Evolutionary conservation across 2,888 invertebrate genomes (phyloP), one percentile per base, ranked within the genome.

Genomic region (Nemotelus pantherinus): DNA sequence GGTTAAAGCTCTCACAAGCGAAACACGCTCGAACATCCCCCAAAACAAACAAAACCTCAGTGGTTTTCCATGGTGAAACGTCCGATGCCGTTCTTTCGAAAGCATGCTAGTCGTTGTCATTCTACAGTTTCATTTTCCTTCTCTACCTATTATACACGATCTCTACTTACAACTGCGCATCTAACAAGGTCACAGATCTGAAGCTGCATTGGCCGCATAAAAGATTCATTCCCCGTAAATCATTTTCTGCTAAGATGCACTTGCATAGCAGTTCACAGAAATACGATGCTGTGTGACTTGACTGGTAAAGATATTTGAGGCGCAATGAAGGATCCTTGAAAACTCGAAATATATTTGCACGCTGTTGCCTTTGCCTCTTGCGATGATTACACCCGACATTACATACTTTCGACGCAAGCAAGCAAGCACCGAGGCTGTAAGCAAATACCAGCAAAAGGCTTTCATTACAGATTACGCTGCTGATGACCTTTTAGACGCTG

Each of bases 381-480:
- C 57, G 48, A 60, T 74, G 48, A 74, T 63, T 74, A 48, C 60
- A 74, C 55, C 25, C 10, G 57, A 55, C 63, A 63, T 60, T 41
- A 48, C 48, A 9, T 9, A 41, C 25, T 2, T 43, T 7, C 41
- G 2, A 48, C 45, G 63, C 43, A 7, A 50, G 63, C 43, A 7
- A 50, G 63, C 25, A 25, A 25, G 25, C 25, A 25, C 25, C 25
- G 25, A 25, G 25, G 60, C 9, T 45, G 25, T 48, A 74, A 63
- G 74, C 60, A 50, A 72, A 72, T 72, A 71, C 55, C 39, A 53
- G 71, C 63, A 63, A 50, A 74, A 45, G 74, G 74, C 44, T 63
- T 74, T 74, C 74, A 74, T 74, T 74, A 60, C 63, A 60, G 74
- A 74, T 74, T 74, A 60, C 60, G 63, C 60, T 60, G 74, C 63